Evolutionary conservation across 1,140 invertebrate species (phyloP).

Genomic region (Drusus annulatus): DNA sequence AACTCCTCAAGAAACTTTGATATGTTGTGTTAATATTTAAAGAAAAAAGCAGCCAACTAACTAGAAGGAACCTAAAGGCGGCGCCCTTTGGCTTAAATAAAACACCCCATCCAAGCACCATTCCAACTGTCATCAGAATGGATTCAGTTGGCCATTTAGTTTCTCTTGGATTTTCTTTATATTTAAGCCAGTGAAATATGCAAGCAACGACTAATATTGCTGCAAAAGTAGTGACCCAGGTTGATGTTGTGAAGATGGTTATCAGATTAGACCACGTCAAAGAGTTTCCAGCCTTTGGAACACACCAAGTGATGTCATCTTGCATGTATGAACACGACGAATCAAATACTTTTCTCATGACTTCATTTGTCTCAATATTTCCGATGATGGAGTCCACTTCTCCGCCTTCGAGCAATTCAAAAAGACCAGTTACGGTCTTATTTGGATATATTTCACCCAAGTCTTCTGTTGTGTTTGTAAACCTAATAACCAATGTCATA

Average conservation of each 20-base stretch:
- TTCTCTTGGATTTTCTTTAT: conserved; percentile 62
- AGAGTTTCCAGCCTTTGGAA: conserved; percentile 64
- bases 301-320: conserved; percentile 70
- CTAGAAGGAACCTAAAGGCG: conserved; percentile 67
- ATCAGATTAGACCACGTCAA: conserved; percentile 68
- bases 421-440: conserved; percentile 65
- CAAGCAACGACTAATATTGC: conserved; percentile 64
- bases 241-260: conserved; percentile 69
- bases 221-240: conserved; percentile 65
- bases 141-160: conserved; percentile 69
- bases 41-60: conserved; percentile 68
- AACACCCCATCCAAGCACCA: conserved; percentile 68
- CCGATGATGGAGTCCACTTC: conserved; percentile 66
- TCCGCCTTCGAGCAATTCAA: conserved; percentile 63
- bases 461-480: conserved; percentile 65
- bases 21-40: conserved; percentile 70
- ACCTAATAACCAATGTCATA: conserved; percentile 65
- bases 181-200: conserved; percentile 66
- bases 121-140: conserved; percentile 68
- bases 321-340: conserved; percentile 68
- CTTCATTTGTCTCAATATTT: conserved; percentile 68
- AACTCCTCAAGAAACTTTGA: conserved; percentile 69
- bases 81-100: conserved; percentile 65
- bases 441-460: conserved; percentile 64
- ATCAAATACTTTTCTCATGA: conserved; percentile 66